Evolutionary conservation across 1,140 invertebrate genomes (phyloP).

Genomic region (Chironomus striatipennis): DNA sequence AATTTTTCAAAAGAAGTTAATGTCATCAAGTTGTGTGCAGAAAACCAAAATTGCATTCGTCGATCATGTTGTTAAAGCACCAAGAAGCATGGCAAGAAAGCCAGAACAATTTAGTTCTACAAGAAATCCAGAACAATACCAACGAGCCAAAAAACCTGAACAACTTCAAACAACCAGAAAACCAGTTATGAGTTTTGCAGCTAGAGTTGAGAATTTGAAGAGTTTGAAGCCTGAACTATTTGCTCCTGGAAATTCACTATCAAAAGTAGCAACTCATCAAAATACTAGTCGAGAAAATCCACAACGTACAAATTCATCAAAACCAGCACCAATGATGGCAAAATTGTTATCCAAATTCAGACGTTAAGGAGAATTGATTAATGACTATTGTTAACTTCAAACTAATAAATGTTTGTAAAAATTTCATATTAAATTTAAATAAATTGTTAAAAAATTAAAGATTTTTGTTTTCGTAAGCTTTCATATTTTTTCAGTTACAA

Average conservation of each 20-base stretch:
- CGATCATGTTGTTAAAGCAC: conserved; percentile 82
- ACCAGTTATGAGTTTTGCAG: conserved; percentile 46
- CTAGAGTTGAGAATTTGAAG: conserved; percentile 45
- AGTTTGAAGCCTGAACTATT: conserved; percentile 41
- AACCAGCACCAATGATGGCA: conserved; percentile 77
- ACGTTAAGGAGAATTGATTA: no score
- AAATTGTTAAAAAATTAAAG: no score
- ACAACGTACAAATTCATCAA: conserved; percentile 43
- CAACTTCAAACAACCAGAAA: conserved; percentile 46
- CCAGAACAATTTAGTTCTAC: conserved; percentile 47
- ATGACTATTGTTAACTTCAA: no score
- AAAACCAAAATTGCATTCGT: conserved; percentile 86
- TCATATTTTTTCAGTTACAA: no score
- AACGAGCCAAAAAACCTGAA: no score
- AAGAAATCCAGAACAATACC: no score
- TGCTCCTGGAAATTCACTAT: conserved; percentile 34
- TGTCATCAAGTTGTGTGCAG: conserved; percentile 63
- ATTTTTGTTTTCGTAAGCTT: no score
- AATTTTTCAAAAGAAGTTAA: conserved; percentile 70
- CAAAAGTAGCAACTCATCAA: conserved; percentile 33
- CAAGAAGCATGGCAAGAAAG: conserved; percentile 64
- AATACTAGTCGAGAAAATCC: no score
- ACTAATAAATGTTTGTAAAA: no score
- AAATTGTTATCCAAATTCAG: conserved; percentile 52
- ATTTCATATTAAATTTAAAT: no score